Percentiles rank a stretch among this genome's conserved stretches.
These are phyloP conservation scores for Panagrolaimus sp. DNA, from an alignment of 1,140 invertebrate genomes.

Conservation along the genomic window DNA sequence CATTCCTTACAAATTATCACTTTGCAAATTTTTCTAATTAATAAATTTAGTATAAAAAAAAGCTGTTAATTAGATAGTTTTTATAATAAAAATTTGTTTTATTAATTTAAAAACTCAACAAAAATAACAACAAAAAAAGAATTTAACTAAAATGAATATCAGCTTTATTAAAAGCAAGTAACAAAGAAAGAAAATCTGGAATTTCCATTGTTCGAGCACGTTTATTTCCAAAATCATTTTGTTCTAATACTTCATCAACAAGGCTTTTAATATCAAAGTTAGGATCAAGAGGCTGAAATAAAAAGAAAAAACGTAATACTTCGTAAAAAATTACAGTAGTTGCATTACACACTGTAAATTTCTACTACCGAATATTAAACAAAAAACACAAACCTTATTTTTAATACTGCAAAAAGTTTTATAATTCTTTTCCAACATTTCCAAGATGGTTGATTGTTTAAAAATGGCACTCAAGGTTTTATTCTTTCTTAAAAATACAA, in stretches of 20 bases:
- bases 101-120: conserved; percentile 21
- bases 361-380: conserved; percentile 2
- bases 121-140: conserved; percentile 27
- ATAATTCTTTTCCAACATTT: conserved; percentile 86
- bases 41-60: neutral
- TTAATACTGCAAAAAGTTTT: conserved; percentile 76
- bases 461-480: conserved; percentile 81
- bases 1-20: conserved; percentile 3
- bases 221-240: conserved; percentile 69
- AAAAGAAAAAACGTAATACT: conserved; percentile 19
- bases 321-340: neutral
- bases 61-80: neutral
- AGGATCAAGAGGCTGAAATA: conserved; percentile 70
- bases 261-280: conserved; percentile 81
- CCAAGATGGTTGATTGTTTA: conserved; percentile 74
- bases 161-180: conserved; percentile 54
- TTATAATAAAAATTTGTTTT: neutral
- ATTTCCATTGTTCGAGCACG: conserved; percentile 88
- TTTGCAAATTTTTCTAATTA: neutral
- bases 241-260: conserved; percentile 71
- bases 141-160: conserved; percentile 53
- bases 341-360: no score
- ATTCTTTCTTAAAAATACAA: conserved; percentile 90
- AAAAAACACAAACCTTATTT: conserved; percentile 69
- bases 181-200: conserved; percentile 81